A percentile compares a stretch with the other conserved stretches of the same genome.
These are phyloP conservation scores for Oithona nana DNA, from an alignment of 2,888 invertebrate species.

Conservation along the genomic window DNA sequence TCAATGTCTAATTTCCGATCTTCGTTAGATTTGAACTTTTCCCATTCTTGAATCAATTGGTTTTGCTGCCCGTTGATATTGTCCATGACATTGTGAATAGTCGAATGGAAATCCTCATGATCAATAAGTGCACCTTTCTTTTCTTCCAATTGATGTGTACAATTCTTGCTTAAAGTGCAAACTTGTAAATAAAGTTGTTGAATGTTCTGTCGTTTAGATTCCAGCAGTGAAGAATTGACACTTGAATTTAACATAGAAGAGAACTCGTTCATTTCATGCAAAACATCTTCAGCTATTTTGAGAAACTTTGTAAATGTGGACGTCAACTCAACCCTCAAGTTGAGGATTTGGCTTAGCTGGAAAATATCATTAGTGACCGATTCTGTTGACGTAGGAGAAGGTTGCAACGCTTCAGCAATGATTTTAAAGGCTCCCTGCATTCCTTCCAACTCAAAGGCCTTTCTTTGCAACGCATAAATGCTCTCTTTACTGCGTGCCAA, in stretches of 20 bases:
- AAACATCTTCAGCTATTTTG: no score
- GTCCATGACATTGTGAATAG: neutral
- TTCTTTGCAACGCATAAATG: neutral
- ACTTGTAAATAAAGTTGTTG: neutral
- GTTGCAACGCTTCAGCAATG: neutral
- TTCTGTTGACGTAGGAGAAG: neutral
- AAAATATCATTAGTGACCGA: neutral
- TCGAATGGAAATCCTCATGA: neutral
- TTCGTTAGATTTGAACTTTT: neutral
- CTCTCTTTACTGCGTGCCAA: neutral
- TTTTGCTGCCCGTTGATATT: neutral
- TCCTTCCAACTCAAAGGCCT: neutral
- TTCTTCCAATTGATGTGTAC: neutral
- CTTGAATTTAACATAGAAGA: neutral
- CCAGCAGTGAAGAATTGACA: neutral
- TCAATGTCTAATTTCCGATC: neutral
- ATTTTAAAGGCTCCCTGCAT: neutral
- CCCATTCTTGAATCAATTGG: neutral
- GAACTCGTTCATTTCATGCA: neutral
- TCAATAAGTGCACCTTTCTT: neutral
- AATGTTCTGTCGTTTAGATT: neutral
- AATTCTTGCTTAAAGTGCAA: neutral
- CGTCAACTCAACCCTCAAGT: no score
- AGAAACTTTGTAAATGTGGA: neutral
- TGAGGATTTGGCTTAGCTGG: neutral